Conservation (phyloP, 2,797 vertebrate species). For the Columba guinea region DNA sequence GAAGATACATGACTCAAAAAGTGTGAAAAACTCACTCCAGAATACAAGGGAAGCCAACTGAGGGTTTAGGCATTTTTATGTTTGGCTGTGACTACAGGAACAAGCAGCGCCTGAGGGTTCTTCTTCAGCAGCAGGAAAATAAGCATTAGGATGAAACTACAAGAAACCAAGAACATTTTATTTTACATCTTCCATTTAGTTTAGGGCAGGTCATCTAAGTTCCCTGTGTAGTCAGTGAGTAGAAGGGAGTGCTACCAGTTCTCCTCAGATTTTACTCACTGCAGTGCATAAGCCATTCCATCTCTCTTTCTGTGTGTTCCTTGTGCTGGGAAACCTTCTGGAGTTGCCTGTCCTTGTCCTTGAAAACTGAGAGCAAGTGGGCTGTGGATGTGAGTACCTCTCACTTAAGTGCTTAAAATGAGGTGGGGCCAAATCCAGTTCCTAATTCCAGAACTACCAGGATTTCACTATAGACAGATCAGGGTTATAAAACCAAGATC, state of each 20-base stretch:
- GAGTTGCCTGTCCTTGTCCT: background rate
- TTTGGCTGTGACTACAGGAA: background rate
- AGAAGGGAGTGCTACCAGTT: background rate
- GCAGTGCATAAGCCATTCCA: background rate
- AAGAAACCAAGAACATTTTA: background rate
- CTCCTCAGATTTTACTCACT: background rate
- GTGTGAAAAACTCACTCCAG: conserved; percentile 38
- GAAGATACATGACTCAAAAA: background rate
- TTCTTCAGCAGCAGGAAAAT: background rate
- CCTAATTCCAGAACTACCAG: fast-evolving
- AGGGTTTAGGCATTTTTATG: background rate
- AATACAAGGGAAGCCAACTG: background rate
- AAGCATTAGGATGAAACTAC: background rate
- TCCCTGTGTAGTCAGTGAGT: background rate
- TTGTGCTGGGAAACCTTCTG: background rate
- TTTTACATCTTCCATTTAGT: background rate
- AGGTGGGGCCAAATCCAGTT: background rate
- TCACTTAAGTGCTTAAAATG: background rate
- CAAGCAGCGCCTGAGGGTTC: background rate
- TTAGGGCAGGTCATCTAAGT: background rate
- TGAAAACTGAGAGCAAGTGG: background rate
- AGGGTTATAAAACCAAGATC: background rate
- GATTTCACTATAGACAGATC: background rate
- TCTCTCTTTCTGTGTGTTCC: background rate
- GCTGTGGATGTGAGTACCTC: background rate